phyloP scores from a whole-genome alignment of 2,888 invertebrate genomes.

The Notodonta ziczac region DNA sequence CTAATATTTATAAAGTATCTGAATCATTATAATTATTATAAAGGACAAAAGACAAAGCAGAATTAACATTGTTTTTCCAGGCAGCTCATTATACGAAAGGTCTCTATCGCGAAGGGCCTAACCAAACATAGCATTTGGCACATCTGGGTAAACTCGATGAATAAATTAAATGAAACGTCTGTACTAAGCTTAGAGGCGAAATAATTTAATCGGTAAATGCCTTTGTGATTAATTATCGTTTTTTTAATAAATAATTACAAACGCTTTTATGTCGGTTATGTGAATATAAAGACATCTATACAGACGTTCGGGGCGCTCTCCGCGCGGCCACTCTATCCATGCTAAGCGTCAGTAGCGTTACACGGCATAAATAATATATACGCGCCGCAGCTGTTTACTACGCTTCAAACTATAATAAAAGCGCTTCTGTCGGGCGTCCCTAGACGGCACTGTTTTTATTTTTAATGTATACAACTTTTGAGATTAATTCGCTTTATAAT shows the following conservation, averaged over 20 bases:
- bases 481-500: too few relatives aligned
- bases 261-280: too few relatives aligned
- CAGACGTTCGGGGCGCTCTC: too few relatives aligned
- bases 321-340: too few relatives aligned
- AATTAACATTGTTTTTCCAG: conserved; percentile 8
- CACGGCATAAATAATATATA: too few relatives aligned
- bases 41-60: background rate
- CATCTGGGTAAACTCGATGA: conserved; percentile 9
- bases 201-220: background rate
- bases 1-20: background rate
- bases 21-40: background rate
- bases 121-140: conserved; percentile 14
- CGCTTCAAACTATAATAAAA: too few relatives aligned
- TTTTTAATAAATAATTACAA: background rate
- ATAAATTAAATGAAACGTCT: conserved; percentile 14
- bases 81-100: conserved; percentile 1
- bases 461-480: too few relatives aligned
- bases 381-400: too few relatives aligned
- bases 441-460: too few relatives aligned
- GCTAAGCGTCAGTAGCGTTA: too few relatives aligned
- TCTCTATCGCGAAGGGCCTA: background rate
- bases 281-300: too few relatives aligned
- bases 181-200: background rate
- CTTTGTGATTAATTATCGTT: background rate
- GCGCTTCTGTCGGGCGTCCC: too few relatives aligned